Evolutionary conservation across 2,113 vertebrate species (phyloP).

Genomic region (Cariama cristata): DNA sequence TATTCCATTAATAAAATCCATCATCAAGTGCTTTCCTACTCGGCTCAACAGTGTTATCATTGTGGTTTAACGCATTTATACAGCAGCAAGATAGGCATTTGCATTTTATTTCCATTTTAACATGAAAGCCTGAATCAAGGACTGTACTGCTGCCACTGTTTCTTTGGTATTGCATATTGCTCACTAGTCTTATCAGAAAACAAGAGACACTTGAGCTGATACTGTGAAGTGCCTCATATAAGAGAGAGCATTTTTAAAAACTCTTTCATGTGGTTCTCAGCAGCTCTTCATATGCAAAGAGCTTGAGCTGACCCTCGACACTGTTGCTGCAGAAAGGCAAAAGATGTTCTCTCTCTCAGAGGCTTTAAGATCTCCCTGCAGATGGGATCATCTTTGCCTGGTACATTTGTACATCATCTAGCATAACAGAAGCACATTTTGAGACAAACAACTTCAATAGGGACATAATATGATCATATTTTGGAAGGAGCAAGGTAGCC

Average conservation of each 20-base stretch:
- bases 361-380: not conserved
- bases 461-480: not conserved
- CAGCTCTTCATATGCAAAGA: not conserved
- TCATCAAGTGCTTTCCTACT: not conserved
- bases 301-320: not conserved
- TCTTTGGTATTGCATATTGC: not conserved
- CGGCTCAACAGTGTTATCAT: not conserved
- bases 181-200: not conserved
- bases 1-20: not conserved
- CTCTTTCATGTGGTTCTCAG: not conserved
- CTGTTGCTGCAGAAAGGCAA: not conserved
- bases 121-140: not conserved
- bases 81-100: not conserved
- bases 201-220: not conserved
- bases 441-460: not conserved
- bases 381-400: not conserved
- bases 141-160: not conserved
- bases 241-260: not conserved
- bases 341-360: not conserved
- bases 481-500: not conserved
- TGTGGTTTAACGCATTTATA: not conserved
- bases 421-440: not conserved
- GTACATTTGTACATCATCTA: not conserved
- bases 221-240: not conserved
- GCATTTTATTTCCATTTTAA: slow-evolving; percentile 1